A percentile compares a stretch with the other conserved stretches of the same genome.
phyloP scores from a whole-genome alignment of 2,888 invertebrate species.

The Drosophila mimetica region DNA sequence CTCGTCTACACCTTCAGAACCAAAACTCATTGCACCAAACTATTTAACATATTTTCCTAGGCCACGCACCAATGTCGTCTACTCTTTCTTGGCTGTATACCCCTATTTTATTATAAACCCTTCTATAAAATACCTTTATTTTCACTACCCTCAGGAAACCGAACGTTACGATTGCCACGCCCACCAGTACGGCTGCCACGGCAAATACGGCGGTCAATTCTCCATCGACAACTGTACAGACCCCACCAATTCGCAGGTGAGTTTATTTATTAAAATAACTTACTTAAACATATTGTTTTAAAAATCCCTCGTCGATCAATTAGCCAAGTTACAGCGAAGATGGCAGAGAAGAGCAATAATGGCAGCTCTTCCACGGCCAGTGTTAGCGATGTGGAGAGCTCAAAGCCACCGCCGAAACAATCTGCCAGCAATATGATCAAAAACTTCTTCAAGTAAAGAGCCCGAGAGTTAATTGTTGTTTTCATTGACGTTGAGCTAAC shows the following conservation, averaged over 20 bases:
- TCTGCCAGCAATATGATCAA: conserved; percentile 96
- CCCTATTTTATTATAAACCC: neutral
- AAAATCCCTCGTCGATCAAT: conserved; percentile 28
- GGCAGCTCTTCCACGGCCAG: conserved; percentile 61
- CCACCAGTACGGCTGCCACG: conserved; percentile 52
- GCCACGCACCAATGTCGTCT: conserved; percentile 48
- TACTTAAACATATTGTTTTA: neutral
- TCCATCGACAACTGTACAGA: conserved; percentile 72
- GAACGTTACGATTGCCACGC: conserved; percentile 79
- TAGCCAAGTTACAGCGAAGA: conserved; percentile 59
- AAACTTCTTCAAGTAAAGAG: conserved; percentile 96
- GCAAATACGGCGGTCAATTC: conserved; percentile 65
- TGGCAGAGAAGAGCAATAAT: conserved; percentile 60
- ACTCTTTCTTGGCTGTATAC: conserved; percentile 21
- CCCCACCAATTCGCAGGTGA: conserved; percentile 86
- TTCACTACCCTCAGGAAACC: conserved; percentile 71
- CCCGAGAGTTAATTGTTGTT: conserved; percentile 6
- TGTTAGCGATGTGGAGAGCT: conserved; percentile 81
- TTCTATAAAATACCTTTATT: conserved; percentile 11
- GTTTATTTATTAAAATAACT: conserved; percentile 9
- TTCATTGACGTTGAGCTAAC: conserved; percentile 47
- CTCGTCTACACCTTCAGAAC: conserved; percentile 31
- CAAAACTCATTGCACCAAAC: conserved; percentile 47
- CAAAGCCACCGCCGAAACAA: conserved; percentile 87
- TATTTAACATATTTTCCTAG: conserved; percentile 40